Evolutionary conservation across 1,140 invertebrate species (phyloP).

Genomic region (Solenopsis invicta): DNA sequence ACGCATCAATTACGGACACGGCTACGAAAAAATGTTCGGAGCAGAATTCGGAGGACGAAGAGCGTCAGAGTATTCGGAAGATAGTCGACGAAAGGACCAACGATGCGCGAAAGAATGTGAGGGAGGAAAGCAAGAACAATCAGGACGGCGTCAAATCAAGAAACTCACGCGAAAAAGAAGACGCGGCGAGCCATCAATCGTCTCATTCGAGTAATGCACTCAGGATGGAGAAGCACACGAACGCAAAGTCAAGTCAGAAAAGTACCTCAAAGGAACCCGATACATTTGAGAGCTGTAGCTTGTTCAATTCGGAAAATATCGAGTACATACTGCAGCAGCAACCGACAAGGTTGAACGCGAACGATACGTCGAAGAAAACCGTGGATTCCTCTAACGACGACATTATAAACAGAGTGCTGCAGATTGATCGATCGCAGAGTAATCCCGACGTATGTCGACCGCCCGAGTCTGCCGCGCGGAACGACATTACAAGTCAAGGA

Average conservation of each 20-base stretch:
- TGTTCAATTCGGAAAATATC: conserved; percentile 24
- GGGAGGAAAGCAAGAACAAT: no score
- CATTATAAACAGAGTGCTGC: conserved; percentile 38
- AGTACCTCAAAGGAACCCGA: conserved; percentile 4
- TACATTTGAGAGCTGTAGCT: conserved; percentile 41
- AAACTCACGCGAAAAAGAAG: background rate
- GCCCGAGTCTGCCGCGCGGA: background rate
- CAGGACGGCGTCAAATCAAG: background rate
- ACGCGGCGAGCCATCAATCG: background rate
- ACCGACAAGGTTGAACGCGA: no score
- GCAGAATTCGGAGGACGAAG: background rate
- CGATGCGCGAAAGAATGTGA: background rate
- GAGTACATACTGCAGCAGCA: background rate
- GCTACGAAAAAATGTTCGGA: background rate
- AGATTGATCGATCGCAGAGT: conserved; percentile 25
- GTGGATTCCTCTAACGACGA: conserved; percentile 7
- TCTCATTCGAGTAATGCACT: background rate
- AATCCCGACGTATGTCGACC: background rate
- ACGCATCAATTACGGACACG: background rate
- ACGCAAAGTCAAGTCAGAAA: background rate
- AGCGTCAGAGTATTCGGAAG: background rate
- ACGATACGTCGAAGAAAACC: background rate
- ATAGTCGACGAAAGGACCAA: background rate
- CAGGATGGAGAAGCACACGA: background rate
- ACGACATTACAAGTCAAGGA: background rate